These are phyloP conservation scores for Rynchops niger DNA, from an alignment of 2,113 vertebrate species.

Conservation along the genomic window DNA sequence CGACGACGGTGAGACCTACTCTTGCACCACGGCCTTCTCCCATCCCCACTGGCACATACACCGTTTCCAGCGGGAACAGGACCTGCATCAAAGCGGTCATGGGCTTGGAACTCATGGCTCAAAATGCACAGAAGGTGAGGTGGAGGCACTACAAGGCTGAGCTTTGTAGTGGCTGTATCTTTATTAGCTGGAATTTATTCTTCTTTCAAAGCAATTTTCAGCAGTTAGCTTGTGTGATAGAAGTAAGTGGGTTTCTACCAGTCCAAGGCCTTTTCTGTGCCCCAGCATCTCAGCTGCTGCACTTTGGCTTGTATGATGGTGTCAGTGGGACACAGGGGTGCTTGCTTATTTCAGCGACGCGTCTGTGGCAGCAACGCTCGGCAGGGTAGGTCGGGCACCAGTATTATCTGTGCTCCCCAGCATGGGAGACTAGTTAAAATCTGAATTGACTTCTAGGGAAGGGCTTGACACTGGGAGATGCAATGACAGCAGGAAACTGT, in stretches of 20 bases:
- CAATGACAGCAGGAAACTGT: background rate
- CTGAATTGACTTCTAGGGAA: background rate
- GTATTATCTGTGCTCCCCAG: background rate
- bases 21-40: background rate
- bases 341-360: background rate
- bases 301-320: background rate
- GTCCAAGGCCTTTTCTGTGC: background rate
- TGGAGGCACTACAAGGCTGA: background rate
- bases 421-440: background rate
- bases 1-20: background rate
- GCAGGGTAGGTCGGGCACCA: background rate
- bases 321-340: fast-evolving
- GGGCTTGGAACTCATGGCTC: slow-evolving; percentile 78
- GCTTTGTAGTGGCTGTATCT: background rate
- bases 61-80: slow-evolving; percentile 46
- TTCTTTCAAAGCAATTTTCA: background rate
- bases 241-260: background rate
- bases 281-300: background rate
- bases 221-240: background rate
- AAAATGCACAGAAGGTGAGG: slow-evolving; percentile 66
- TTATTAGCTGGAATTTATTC: background rate
- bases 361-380: background rate
- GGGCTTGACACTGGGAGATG: background rate
- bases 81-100: slow-evolving; percentile 79
- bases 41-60: slow-evolving; percentile 73